Base-by-base conservation (phyloP, 2,888 invertebrate species). In the Hypsopygia costalis region DNA sequence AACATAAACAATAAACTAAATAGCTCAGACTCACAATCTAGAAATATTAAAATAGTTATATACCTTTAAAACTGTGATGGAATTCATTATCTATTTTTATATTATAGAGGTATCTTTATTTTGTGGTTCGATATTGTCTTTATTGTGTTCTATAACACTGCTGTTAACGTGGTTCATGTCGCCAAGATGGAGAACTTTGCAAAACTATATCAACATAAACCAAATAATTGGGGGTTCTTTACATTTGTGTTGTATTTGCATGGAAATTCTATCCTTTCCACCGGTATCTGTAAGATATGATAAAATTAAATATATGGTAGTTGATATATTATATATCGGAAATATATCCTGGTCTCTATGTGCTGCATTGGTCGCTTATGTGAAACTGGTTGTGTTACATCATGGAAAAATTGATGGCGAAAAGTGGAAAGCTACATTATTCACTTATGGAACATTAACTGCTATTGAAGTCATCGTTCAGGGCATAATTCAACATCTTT, bases 111-210 rank as follows among this genome's bases (percentile, higher is more conserved):
- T 16, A 9, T 29, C 6, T 8, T 9, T 30, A 1, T 7, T 1
- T n/a, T 32, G 25, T 32, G 25, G 22, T 6, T 11, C 32, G 1
- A 7, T n/a, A n/a, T 6, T 6, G n/a, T 38, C 38, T n/a, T 9
- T 25, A 12, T 8, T 38, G n/a, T 38, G 32, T 6, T 16, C 38
- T 3, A 6, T 25, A 6, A 7, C 25, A 5, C 8, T 38, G 6
- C 3, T 38, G 5, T 22, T n/a, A 0, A 49, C 57, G 0, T 62
- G 62, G 62, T 52, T 34, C 8, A 21, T 57, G 3, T 29, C 62
- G 21, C 55, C 54, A n/a, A 43, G 42, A n/a, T 62, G 58, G 58
- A 49, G 61, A 21, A 55, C 48, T 8, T 35, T 62, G 4, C 52
- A 58, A 10, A 55, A 62, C 44, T 62, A 52, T 38, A 43, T 58